Base-by-base conservation (phyloP, 2,888 invertebrate species). In the Carabus problematicus region DNA sequence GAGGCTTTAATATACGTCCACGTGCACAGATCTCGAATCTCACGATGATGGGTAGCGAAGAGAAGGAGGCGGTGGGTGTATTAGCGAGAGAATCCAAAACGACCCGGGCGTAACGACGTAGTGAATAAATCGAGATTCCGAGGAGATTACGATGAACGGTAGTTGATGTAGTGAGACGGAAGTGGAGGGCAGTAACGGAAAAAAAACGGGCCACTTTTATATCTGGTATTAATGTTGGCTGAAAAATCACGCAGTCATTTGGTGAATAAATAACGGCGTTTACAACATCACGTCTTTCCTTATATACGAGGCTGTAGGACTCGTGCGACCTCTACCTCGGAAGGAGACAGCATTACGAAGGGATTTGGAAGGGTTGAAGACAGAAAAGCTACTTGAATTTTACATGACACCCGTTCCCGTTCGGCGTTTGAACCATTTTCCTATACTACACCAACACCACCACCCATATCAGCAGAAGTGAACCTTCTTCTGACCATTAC, bases 241-340 rank as follows among this genome's bases (percentile, higher is more conserved):
- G 66, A 66, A 59, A 66, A 66, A 66, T 66, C 66, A 59, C 47
- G 59, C 59, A 66, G 66, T 66, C 66, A 66, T 66, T 66, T 66
- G 59, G 18, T 66, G 58, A 59, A 66, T 66, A 59, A 66, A 66
- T 66, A 66, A 66, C 58, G 40, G 39, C 59, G 66, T 66, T 66
- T 66, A 66, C 58, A 40, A 47, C 59, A 40, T 66, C 66, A 66
- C 66, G 66, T 66, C 55, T 18, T 56, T 14, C 29, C 29, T 29
- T 29, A 29, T 29, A 29, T 29, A 29, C 29, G 29, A 29, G 29
- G 6, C 29, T 29, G 29, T 29, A 29, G 29, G 29, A 29, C 6
- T 29, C 29, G 6, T 29, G 29, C 29, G 29, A 29, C 29, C 29
- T 29, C 29, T 3, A 29, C 29, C 29, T 29, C 29, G 6, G 3